A percentile compares a stretch with the other conserved stretches of the same genome.
Conservation (phyloP, 64 coral and sea anemone genomes). For the Porites lutea region DNA sequence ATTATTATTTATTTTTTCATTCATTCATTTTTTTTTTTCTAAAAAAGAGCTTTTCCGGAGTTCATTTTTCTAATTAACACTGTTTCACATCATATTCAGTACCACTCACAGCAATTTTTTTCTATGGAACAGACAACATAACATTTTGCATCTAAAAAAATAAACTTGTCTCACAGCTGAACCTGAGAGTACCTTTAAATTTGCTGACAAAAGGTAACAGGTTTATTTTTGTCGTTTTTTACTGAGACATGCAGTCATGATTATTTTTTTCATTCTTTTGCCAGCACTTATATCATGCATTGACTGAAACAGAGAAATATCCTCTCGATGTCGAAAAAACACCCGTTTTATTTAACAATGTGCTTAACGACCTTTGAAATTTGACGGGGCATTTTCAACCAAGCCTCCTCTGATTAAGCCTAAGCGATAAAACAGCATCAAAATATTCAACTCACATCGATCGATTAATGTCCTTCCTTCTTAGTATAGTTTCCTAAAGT, state of each 20-base stretch:
- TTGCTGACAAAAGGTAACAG: too few relatives aligned
- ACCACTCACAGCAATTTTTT: not conserved
- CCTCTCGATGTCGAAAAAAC: too few relatives aligned
- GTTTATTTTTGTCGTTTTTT: too few relatives aligned
- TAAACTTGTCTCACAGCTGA: too few relatives aligned
- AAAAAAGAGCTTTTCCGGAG: constrained; percentile 6
- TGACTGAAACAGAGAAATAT: too few relatives aligned
- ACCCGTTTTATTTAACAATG: too few relatives aligned
- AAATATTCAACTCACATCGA: constrained; percentile 14
- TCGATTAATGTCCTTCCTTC: not conserved
- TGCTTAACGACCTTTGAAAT: too few relatives aligned
- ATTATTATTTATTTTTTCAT: too few relatives aligned
- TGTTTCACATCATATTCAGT: constrained; percentile 38
- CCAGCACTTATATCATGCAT: too few relatives aligned
- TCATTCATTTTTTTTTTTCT: not conserved
- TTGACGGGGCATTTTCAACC: not conserved
- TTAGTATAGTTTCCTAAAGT: not conserved
- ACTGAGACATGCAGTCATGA: too few relatives aligned
- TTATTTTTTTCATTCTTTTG: too few relatives aligned
- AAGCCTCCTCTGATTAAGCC: not conserved
- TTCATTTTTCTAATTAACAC: constrained; percentile 52
- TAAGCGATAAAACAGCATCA: not conserved
- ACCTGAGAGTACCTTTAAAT: too few relatives aligned
- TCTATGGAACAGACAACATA: not conserved
- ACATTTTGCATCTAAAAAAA: not conserved